Base-by-base conservation (phyloP, 2,888 invertebrate species). In the Gisinianus flammeolus region DNA sequence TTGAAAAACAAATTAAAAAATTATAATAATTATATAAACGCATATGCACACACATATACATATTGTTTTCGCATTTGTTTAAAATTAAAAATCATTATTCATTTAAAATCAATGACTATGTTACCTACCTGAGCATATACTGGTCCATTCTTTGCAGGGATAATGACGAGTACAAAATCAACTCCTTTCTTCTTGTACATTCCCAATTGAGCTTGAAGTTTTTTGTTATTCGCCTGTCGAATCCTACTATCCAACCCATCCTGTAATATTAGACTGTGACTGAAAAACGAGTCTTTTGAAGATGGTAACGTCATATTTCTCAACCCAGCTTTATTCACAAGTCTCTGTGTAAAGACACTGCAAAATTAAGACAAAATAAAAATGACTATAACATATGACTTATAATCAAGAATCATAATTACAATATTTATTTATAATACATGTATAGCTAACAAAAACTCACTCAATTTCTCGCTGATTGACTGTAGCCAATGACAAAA, bases 111-210 rank as follows among this genome's bases (percentile, higher is more conserved):
- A 6, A 10, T 58, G 58, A 19, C n/a, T 24, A 22, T 58, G n/a
- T n/a, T n/a, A 10, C n/a, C 5, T 28, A 28, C 64, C 64, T 10
- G 10, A 8, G 64, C 2, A 28, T 77, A 79, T 4, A 76, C 16
- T 28, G 30, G 56, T 2, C 33, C 62, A 2, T 52, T 52, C 28
- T 80, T 80, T 30, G 33, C 35, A 16, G 76, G 69, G 10, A 80
- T 24, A 0, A 80, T 67, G 1, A 80, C 80, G 10, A 80, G 19
- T 2, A 78, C 70, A 22, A 80, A 73, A 16, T 33, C 19, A 3
- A n/a, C 54, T 22, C 24, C 24, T 4, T 69, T 35, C 6, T 67
- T 24, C 19, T 67, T 67, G 3, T 6, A 28, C 8, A 2, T 67
- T 12, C 4, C 31, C 4, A 76, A n/a, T 26, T 5, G 2, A 12